phyloP scores from a whole-genome alignment of 2,113 vertebrate genomes.

The Elachura formosa region DNA sequence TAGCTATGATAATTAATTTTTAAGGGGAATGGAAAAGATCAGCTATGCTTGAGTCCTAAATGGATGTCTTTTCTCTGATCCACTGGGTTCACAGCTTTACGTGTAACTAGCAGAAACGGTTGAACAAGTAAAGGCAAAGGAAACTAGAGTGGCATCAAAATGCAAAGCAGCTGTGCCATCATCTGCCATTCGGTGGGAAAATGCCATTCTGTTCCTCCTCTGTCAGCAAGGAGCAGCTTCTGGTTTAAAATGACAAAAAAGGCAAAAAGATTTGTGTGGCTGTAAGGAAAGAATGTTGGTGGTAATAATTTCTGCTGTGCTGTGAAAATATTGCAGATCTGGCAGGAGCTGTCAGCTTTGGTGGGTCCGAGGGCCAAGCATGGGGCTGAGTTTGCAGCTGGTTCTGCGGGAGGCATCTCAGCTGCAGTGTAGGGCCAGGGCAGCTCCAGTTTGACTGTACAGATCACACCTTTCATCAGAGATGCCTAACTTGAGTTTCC shows the following conservation, averaged over 20 bases:
- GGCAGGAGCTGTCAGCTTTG: not conserved
- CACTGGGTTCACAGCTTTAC: not conserved
- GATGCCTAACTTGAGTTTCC: not conserved
- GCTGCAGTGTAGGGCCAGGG: not conserved
- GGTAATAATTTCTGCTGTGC: not conserved
- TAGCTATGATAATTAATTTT: slow-evolving; percentile 32
- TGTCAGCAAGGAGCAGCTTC: not conserved
- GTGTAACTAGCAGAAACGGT: not conserved
- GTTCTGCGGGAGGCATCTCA: not conserved
- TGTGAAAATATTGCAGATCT: not conserved
- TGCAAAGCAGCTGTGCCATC: not conserved
- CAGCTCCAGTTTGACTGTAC: not conserved
- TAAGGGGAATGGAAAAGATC: slow-evolving; percentile 4
- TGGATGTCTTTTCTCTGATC: not conserved
- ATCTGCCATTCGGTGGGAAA: not conserved
- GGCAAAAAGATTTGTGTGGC: not conserved
- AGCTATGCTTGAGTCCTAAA: not conserved
- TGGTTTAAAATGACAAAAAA: not conserved
- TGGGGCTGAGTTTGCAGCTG: not conserved
- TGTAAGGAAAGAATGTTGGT: not conserved
- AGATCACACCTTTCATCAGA: not conserved
- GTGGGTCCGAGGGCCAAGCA: not conserved
- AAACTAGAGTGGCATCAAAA: not conserved
- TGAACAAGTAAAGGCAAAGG: not conserved
- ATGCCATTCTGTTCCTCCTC: fast-evolving